Percentiles rank a stretch among this genome's conserved stretches.
These are phyloP conservation scores for Pseudanteris insignis DNA, from an alignment of 2,888 invertebrate species.

Conservation along the genomic window DNA sequence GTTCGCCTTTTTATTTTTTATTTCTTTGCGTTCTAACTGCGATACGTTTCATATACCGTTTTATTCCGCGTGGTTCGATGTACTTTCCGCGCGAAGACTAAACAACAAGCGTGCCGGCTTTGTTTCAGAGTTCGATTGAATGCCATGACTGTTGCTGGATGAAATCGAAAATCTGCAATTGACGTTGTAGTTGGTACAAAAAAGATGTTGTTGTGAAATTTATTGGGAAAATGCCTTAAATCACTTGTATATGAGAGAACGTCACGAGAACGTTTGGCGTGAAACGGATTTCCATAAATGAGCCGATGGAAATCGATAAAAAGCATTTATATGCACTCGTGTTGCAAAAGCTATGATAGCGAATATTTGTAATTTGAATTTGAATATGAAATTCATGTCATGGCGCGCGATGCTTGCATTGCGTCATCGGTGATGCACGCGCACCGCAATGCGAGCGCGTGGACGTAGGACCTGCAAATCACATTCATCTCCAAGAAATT, in stretches of 20 bases:
- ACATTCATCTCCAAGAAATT: no score
- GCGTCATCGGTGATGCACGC: conserved; percentile 17
- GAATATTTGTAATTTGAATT: conserved; percentile 44
- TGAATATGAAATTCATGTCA: conserved; percentile 35
- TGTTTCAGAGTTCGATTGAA: conserved; percentile 47
- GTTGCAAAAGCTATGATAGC: conserved; percentile 39
- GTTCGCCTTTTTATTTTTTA: conserved; percentile 15
- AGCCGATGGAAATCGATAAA: conserved; percentile 37
- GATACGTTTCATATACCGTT: conserved; percentile 14
- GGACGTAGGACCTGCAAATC: neutral
- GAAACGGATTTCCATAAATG: conserved; percentile 33
- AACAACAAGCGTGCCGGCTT: conserved; percentile 33
- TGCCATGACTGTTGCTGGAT: conserved; percentile 24
- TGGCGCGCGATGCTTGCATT: conserved; percentile 4
- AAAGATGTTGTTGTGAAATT: conserved; percentile 24
- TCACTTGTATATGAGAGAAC: conserved; percentile 10
- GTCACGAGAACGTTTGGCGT: conserved; percentile 22
- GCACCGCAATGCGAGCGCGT: neutral
- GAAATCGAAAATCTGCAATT: conserved; percentile 33
- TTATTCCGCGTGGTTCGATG: conserved; percentile 2
- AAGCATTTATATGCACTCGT: conserved; percentile 39
- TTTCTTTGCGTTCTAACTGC: no score
- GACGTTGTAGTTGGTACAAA: conserved; percentile 23
- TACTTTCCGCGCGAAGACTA: conserved; percentile 17
- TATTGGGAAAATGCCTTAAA: conserved; percentile 28